Evolutionary conservation across 2,797 vertebrate species (phyloP).

Genomic region (Centropyge bicolor): DNA sequence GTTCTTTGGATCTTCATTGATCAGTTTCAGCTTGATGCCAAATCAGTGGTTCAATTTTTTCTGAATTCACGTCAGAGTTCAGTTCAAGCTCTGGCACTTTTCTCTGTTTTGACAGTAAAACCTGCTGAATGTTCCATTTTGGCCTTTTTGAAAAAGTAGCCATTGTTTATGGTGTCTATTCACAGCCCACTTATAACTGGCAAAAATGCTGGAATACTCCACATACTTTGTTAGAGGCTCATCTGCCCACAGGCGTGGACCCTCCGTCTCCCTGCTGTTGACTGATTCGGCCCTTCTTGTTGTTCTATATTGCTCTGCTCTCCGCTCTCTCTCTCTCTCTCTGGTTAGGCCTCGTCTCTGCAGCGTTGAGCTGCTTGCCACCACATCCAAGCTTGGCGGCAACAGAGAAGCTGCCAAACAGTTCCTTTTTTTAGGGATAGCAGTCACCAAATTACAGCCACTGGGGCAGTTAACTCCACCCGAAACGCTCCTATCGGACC

Average conservation of each 20-base stretch:
- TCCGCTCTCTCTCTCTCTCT: conserved; percentile 40
- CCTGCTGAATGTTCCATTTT: conserved; percentile 26
- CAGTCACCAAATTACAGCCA: conserved; percentile 88
- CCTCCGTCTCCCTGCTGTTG: conserved; percentile 31
- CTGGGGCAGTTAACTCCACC: conserved; percentile 84
- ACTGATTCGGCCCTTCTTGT: conserved; percentile 33
- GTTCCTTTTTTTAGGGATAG: conserved; percentile 86
- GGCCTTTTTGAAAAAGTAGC: conserved; percentile 28
- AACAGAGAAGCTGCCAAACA: conserved; percentile 79
- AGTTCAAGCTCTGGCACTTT: conserved; percentile 1
- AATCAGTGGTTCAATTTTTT: conserved; percentile 8
- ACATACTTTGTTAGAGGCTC: conserved; percentile 41
- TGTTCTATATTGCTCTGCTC: conserved; percentile 31
- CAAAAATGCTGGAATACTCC: conserved; percentile 23
- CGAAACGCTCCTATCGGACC: conserved; percentile 74
- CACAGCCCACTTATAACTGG: conserved; percentile 44
- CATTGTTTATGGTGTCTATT: conserved; percentile 47
- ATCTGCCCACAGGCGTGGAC: conserved; percentile 51
- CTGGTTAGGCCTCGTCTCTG: conserved; percentile 51
- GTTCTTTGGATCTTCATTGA: not conserved
- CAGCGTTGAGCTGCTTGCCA: conserved; percentile 58
- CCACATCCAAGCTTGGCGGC: conserved; percentile 85
- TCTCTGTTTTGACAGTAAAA: conserved; percentile 18
- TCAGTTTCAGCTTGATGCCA: not conserved
- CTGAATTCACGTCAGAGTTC: conserved; percentile 6